Conservation (phyloP, 2,888 invertebrate genomes). For the Idaea dimidiata region DNA sequence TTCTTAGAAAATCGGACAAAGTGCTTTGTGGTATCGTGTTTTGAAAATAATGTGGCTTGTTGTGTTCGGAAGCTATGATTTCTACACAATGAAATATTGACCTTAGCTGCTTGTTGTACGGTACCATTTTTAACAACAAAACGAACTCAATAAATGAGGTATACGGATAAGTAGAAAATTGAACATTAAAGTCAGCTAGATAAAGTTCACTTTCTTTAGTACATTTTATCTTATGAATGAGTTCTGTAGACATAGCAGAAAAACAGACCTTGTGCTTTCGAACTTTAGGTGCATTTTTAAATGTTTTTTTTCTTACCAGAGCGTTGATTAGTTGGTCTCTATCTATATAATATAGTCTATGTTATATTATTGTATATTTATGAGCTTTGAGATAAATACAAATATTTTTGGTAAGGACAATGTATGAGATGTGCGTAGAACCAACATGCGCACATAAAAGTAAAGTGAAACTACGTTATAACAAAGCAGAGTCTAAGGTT, state of each 20-base stretch:
- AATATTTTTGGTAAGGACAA: not conserved
- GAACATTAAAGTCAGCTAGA: not conserved
- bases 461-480: too few relatives aligned
- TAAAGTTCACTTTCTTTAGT: not conserved
- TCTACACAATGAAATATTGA: not conserved
- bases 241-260: not conserved
- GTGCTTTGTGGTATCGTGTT: constrained; percentile 63
- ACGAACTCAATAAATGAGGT: not conserved
- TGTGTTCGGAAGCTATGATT: not conserved
- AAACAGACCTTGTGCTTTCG: not conserved
- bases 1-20: constrained; percentile 51
- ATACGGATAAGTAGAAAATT: not conserved
- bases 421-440: not conserved
- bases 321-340: not conserved
- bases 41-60: constrained; percentile 48
- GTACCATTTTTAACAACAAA: not conserved
- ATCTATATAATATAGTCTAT: not conserved
- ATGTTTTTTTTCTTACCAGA: not conserved
- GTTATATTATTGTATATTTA: too few relatives aligned
- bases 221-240: not conserved
- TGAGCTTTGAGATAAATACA: not conserved
- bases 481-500: too few relatives aligned
- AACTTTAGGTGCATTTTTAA: not conserved
- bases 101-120: not conserved
- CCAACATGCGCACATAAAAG: too few relatives aligned